Evolutionary conservation across 2,888 invertebrate species (phyloP).

Genomic region (Sisyra terminalis): DNA sequence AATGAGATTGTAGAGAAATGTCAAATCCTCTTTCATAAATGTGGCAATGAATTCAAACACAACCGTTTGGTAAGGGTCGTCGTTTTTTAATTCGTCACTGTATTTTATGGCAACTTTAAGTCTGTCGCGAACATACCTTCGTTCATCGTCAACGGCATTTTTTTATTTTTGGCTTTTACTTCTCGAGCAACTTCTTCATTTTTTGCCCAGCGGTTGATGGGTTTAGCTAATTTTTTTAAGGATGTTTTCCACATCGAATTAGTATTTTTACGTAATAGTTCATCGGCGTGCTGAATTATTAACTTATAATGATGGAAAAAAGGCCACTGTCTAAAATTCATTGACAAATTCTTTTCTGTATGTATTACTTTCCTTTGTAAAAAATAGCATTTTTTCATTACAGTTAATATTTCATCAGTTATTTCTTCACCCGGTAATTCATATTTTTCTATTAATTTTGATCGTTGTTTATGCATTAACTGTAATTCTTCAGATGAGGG

Average conservation of each 20-base stretch:
- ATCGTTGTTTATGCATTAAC: neutral
- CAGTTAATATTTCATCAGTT: slow-evolving; percentile 1
- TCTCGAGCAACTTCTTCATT: slow-evolving; percentile 1
- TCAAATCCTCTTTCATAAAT: neutral
- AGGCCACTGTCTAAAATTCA: neutral
- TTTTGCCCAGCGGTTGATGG: neutral
- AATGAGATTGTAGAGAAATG: slow-evolving; percentile 1
- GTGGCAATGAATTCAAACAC: neutral
- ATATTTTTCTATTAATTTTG: neutral
- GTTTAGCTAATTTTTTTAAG: neutral
- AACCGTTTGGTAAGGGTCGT: neutral
- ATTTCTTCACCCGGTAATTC: neutral
- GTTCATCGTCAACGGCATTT: slow-evolving; percentile 1
- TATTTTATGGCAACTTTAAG: neutral
- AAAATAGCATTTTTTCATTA: neutral
- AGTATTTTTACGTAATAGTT: neutral
- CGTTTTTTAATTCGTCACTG: neutral
- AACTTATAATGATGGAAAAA: neutral
- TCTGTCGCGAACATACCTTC: neutral
- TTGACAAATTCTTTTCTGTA: neutral
- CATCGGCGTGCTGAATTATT: neutral
- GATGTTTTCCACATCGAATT: neutral
- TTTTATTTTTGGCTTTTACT: neutral
- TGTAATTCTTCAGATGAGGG: neutral
- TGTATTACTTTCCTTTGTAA: slow-evolving; percentile 1